These are phyloP conservation scores for Tokudaia muenninki DNA, from an alignment of 2,797 vertebrate genomes.

Conservation along the genomic window DNA sequence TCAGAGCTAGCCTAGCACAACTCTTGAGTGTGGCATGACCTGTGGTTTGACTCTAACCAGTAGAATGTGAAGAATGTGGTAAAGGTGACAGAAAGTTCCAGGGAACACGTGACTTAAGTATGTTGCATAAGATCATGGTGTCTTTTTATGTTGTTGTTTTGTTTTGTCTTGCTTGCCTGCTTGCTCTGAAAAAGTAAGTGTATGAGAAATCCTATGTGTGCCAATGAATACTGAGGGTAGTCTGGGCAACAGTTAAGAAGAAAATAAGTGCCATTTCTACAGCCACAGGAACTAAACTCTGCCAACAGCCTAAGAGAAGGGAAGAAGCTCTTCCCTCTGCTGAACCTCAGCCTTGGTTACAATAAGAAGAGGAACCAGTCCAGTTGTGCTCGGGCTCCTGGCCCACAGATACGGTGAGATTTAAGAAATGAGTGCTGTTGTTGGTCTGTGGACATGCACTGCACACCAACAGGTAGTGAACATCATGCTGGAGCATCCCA, in stretches of 20 bases:
- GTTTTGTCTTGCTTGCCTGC: neutral
- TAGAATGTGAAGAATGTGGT: neutral
- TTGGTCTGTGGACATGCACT: neutral
- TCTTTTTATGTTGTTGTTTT: neutral
- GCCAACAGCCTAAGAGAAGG: neutral
- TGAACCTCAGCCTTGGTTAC: neutral
- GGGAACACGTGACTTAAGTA: neutral
- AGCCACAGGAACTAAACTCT: neutral
- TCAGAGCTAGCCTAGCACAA: neutral
- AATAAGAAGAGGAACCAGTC: neutral
- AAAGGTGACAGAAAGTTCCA: slow-evolving; percentile 4
- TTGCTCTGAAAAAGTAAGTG: slow-evolving; percentile 29
- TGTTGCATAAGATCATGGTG: neutral
- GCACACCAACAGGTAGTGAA: neutral
- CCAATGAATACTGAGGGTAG: neutral
- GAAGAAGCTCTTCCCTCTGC: neutral
- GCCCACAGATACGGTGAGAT: neutral
- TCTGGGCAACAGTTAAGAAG: neutral
- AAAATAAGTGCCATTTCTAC: neutral
- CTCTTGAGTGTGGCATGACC: neutral
- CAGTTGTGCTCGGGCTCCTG: neutral
- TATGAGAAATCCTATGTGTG: neutral
- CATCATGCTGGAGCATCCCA: neutral
- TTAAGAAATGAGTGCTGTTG: neutral
- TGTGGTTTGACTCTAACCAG: neutral